Percentiles rank a stretch among this genome's conserved stretches.
phyloP scores from a whole-genome alignment of 1,140 invertebrate species.

The Gonatopus flavifemur region DNA sequence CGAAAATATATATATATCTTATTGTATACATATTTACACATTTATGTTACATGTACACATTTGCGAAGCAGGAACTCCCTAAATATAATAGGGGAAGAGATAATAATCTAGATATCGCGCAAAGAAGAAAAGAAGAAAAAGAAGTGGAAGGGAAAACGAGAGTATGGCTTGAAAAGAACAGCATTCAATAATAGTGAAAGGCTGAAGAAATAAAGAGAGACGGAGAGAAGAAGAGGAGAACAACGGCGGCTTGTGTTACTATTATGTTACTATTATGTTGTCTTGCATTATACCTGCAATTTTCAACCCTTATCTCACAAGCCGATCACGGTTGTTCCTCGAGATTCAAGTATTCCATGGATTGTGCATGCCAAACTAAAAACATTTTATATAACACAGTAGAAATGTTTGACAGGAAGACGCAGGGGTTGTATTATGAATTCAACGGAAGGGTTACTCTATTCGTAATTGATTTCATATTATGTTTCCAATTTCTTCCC shows the following conservation, averaged over 20 bases:
- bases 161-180: slow-evolving; percentile 47
- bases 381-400: too few species aligned
- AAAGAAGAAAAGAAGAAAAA: slow-evolving; percentile 19
- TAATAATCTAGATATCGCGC: slow-evolving; percentile 32
- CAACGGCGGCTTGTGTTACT: slow-evolving; percentile 44
- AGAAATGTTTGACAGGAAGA: too few species aligned
- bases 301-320: slow-evolving; percentile 45
- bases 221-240: slow-evolving; percentile 18
- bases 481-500: too few species aligned
- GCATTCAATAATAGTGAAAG: slow-evolving; percentile 32
- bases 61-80: background rate
- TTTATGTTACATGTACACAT: too few species aligned
- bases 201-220: too few species aligned
- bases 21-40: too few species aligned
- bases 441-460: too few species aligned
- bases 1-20: too few species aligned
- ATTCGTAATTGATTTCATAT: too few species aligned
- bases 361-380: too few species aligned
- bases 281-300: slow-evolving; percentile 55
- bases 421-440: too few species aligned
- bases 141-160: slow-evolving; percentile 12
- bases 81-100: slow-evolving; percentile 19
- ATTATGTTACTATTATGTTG: slow-evolving; percentile 46
- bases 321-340: slow-evolving; percentile 35
- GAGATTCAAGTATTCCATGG: too few species aligned